Evolutionary conservation across 2,113 vertebrate genomes (phyloP).

Genomic region (Heloderma charlesbogerti): DNA sequence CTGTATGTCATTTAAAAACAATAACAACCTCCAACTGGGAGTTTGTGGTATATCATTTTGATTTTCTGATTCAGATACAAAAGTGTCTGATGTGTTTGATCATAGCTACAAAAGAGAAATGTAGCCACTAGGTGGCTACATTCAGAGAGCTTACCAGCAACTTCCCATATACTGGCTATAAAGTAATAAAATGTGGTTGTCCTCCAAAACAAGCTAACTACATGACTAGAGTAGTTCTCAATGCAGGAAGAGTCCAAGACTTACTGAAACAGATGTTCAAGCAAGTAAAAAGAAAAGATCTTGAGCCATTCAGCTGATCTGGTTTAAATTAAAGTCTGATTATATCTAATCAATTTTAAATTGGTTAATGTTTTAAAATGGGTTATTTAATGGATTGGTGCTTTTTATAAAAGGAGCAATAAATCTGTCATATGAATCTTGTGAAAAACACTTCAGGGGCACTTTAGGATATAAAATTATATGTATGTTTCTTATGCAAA

Average conservation of each 20-base stretch:
- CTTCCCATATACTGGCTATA: not conserved
- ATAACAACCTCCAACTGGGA: not conserved
- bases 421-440: not conserved
- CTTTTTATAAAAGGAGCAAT: not conserved
- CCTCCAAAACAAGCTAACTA: not conserved
- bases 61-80: not conserved
- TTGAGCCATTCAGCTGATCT: not conserved
- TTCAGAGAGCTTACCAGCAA: not conserved
- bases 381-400: constrained; percentile 1
- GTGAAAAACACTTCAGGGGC: not conserved
- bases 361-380: not conserved
- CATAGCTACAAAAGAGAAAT: not conserved
- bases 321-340: constrained; percentile 17
- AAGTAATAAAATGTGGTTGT: not conserved
- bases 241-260: not conserved
- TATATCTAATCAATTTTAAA: not conserved
- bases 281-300: not conserved
- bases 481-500: not conserved
- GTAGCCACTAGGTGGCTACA: not conserved
- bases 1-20: not conserved
- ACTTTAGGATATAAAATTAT: not conserved
- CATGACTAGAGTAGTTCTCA: not conserved
- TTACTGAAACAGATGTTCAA: not conserved
- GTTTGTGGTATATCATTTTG: not conserved
- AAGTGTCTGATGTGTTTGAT: not conserved